Conservation (phyloP, 2,888 invertebrate genomes). For the Orgyia antiqua region DNA sequence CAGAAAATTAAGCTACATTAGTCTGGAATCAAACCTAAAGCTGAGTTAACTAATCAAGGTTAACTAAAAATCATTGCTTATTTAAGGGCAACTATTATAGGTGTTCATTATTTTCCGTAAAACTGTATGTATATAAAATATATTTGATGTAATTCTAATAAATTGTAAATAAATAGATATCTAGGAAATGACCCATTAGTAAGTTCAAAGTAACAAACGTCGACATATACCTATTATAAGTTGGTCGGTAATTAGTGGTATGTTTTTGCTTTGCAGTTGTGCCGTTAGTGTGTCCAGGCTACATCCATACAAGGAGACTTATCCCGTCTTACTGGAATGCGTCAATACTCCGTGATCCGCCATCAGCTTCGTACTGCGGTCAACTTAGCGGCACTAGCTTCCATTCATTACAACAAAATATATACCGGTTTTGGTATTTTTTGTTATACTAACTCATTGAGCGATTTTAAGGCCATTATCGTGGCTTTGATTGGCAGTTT, state of each 20-base stretch:
- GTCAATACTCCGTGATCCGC: slow-evolving; percentile 43
- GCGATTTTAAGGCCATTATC: slow-evolving; percentile 9
- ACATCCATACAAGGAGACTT: slow-evolving; percentile 59
- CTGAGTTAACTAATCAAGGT: too few species aligned
- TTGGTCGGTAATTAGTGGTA: slow-evolving; percentile 51
- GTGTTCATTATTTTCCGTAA: too few species aligned
- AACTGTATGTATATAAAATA: too few species aligned
- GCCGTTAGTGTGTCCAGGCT: slow-evolving; percentile 61
- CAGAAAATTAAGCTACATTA: too few species aligned
- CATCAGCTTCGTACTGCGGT: slow-evolving; percentile 13
- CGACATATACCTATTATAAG: slow-evolving; percentile 30
- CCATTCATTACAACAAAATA: slow-evolving; percentile 25
- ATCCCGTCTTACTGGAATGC: slow-evolving; percentile 53
- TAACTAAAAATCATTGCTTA: too few species aligned
- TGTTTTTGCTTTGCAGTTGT: slow-evolving; percentile 46
- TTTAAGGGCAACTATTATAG: too few species aligned
- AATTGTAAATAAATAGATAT: too few species aligned
- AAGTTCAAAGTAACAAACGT: slow-evolving; percentile 20
- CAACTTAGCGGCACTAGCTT: slow-evolving; percentile 24
- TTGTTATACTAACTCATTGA: slow-evolving; percentile 14
- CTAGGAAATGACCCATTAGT: too few species aligned
- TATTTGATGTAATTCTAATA: too few species aligned
- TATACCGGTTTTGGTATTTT: slow-evolving; percentile 27
- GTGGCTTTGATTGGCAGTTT: slow-evolving; percentile 4
- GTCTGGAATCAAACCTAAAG: too few species aligned